Percentiles rank a stretch among this genome's conserved stretches.
phyloP scores from a whole-genome alignment of 2,888 invertebrate species.

The Platypus cylindrus region DNA sequence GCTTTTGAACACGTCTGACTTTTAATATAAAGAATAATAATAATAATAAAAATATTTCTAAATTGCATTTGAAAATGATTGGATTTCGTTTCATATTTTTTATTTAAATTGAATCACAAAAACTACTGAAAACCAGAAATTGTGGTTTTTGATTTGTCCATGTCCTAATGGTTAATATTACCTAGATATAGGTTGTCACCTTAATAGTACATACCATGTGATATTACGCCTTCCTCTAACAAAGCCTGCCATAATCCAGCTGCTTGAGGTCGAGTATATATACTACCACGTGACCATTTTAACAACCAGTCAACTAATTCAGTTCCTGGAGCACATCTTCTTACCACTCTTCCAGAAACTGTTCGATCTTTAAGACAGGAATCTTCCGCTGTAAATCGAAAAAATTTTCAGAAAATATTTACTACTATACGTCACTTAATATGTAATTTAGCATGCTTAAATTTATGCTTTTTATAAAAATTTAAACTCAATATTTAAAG shows the following conservation, averaged over 20 bases:
- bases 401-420: no score
- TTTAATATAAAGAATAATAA: no score
- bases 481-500: neutral
- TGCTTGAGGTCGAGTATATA: conserved; percentile 55
- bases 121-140: no score
- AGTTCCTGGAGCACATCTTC: conserved; percentile 61
- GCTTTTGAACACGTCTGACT: no score
- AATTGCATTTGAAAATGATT: no score
- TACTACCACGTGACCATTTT: conserved; percentile 46
- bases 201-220: conserved; percentile 52
- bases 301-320: conserved; percentile 74
- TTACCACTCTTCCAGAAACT: conserved; percentile 47
- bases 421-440: no score
- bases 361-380: conserved; percentile 37
- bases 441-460: neutral
- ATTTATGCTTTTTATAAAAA: neutral
- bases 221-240: conserved; percentile 64
- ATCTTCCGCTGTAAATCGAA: conserved; percentile 50
- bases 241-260: conserved; percentile 76
- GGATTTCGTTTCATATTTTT: no score
- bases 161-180: no score
- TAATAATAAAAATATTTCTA: no score
- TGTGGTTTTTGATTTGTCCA: no score
- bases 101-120: no score
- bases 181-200: no score